Evolutionary conservation across 2,888 invertebrate genomes (phyloP).

Genomic region (Alitta virens): DNA sequence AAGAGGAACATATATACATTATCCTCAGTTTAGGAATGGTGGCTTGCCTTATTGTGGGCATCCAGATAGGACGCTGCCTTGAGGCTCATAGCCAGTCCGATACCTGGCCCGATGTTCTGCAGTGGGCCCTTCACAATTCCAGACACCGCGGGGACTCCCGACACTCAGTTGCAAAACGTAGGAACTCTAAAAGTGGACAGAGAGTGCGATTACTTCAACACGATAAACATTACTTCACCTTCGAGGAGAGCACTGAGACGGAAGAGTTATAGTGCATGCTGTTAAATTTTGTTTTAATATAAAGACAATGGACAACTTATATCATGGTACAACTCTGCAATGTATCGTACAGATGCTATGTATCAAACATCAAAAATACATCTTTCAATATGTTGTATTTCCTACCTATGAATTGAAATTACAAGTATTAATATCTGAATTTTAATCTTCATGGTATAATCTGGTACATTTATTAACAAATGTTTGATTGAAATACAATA

Average conservation of each 20-base stretch:
- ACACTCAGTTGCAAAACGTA: background rate
- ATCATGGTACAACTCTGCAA: too few relatives aligned
- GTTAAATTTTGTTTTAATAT: too few relatives aligned
- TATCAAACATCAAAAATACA: too few relatives aligned
- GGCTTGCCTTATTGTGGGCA: background rate
- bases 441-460: too few relatives aligned
- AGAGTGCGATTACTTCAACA: background rate
- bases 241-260: background rate
- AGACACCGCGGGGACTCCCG: background rate
- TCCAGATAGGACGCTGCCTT: background rate
- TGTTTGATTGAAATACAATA: too few relatives aligned
- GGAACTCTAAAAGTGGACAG: background rate
- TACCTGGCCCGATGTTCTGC: background rate
- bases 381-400: too few relatives aligned
- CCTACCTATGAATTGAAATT: too few relatives aligned
- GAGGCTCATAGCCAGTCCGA: constrained; percentile 1
- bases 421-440: too few relatives aligned
- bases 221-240: background rate
- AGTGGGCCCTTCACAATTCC: background rate
- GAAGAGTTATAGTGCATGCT: background rate
- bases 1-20: background rate
- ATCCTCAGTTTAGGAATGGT: background rate
- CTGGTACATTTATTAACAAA: too few relatives aligned
- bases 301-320: too few relatives aligned
- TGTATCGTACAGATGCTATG: too few relatives aligned